A percentile compares a stretch with the other conserved stretches of the same genome.
phyloP scores from a whole-genome alignment of 2,113 vertebrate species.

The Callipepla squamata region DNA sequence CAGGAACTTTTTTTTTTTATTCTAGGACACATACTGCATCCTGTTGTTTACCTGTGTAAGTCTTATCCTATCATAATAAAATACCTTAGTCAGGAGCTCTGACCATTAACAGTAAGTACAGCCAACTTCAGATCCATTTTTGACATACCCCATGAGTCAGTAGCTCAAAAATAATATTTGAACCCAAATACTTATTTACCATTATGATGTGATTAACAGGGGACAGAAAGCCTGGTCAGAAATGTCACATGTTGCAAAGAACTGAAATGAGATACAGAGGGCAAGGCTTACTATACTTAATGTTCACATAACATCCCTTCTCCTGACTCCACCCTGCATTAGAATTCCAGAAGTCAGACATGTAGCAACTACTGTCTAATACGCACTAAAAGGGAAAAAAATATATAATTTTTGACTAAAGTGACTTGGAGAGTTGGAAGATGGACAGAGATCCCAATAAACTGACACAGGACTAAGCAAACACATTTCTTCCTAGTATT shows the following conservation, averaged over 20 bases:
- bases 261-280: slow-evolving; percentile 3
- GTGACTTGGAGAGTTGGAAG: not conserved
- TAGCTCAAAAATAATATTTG: slow-evolving; percentile 12
- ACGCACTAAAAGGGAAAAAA: not conserved
- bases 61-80: not conserved
- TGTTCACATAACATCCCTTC: not conserved
- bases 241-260: not conserved
- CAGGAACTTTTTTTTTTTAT: not conserved
- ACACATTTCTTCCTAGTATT: not conserved
- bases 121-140: not conserved
- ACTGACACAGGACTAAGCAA: not conserved
- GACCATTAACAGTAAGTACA: not conserved
- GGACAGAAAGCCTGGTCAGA: slow-evolving; percentile 9
- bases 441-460: not conserved
- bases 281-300: not conserved
- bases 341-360: not conserved
- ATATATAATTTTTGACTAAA: not conserved
- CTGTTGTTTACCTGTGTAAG: not conserved
- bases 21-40: not conserved
- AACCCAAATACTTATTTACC: slow-evolving; percentile 20
- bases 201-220: not conserved
- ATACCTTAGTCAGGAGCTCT: not conserved
- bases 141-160: not conserved
- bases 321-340: not conserved
- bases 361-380: not conserved